These are phyloP conservation scores for Stichodactyla mertensii DNA, from an alignment of 64 coral and sea anemone genomes.

Conservation along the genomic window DNA sequence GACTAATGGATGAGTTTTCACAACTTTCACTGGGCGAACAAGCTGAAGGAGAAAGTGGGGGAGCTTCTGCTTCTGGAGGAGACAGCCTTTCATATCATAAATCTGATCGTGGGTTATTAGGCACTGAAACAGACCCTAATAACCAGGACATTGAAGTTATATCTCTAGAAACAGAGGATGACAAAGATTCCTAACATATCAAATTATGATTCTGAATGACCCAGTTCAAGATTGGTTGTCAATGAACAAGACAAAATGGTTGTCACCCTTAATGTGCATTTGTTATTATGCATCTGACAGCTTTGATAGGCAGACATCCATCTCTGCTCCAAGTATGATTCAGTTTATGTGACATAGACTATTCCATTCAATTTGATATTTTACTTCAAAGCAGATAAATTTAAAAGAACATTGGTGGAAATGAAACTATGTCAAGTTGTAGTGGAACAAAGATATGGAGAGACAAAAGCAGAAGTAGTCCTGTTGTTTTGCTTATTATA, in stretches of 20 bases:
- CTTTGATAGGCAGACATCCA: not conserved
- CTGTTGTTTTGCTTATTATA: not conserved
- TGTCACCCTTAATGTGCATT: not conserved
- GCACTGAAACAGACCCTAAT: constrained; percentile 58
- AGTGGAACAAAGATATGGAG: not conserved
- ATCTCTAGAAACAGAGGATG: constrained; percentile 86
- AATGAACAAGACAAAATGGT: not conserved
- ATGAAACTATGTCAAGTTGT: not conserved
- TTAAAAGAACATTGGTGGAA: not conserved
- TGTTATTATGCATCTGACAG: not conserved
- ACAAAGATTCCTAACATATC: constrained; percentile 85
- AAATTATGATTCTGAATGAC: not conserved
- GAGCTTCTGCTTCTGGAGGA: constrained; percentile 15
- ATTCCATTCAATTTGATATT: not conserved
- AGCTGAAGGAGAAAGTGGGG: not conserved
- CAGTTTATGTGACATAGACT: not conserved
- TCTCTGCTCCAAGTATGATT: not conserved
- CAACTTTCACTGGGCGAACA: constrained; percentile 40
- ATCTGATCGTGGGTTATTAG: constrained; percentile 41
- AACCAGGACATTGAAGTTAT: constrained; percentile 97
- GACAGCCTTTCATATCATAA: constrained; percentile 15
- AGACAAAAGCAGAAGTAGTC: not conserved
- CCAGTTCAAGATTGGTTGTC: not conserved
- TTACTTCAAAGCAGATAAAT: not conserved
- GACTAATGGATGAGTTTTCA: constrained; percentile 59